Base-by-base conservation (phyloP, 2,113 vertebrate genomes). In the Calonectris borealis region DNA sequence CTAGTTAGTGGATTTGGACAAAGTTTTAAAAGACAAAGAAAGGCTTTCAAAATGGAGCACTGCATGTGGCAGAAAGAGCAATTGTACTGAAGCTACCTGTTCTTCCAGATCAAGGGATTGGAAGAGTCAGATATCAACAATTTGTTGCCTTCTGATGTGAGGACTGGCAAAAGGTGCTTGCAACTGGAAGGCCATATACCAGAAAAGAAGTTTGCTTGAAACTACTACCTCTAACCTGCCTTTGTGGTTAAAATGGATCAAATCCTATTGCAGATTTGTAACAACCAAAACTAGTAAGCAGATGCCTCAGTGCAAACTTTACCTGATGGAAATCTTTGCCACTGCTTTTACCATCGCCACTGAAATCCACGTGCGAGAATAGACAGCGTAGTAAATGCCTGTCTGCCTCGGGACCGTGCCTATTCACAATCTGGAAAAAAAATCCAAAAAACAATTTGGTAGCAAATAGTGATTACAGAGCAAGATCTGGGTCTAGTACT, bases 261-360 rank as follows among this genome's bases (percentile, higher is more conserved):
- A 62, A 75, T 46, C 11, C 40, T 49, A 31, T 0, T 1, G 1
- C 11, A 51, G 44, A 27, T 61, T 76, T 82, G 19, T 44, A 91
- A 75, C 46, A 52, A 79, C 2, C 27, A 57, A 52, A 78, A 32
- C 3, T 10, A 75, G 46, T 5, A 31, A 55, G 29, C 11, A 48
- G n/a, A 66, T 10, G 11, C 1, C 3, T 13, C 51, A 10, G 32
- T 12, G 55, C 16, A 88, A 93, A 93, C 65, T 60, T 95, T 99
- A 99, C 99, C 99, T 99, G 99, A 98, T 99, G 99, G 97, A 99
- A 99, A 98, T 99, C 99, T 98, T 99, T 99, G 98, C 99, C 99
- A 98, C 99, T 99, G 98, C 99, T 99, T 99, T 99, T 99, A 99
- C 99, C 99, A 99, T 99, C 99, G 99, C 99, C 99, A 99, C 99